Conservation (phyloP, 2,797 vertebrate genomes). For the Potorous gilbertii region DNA sequence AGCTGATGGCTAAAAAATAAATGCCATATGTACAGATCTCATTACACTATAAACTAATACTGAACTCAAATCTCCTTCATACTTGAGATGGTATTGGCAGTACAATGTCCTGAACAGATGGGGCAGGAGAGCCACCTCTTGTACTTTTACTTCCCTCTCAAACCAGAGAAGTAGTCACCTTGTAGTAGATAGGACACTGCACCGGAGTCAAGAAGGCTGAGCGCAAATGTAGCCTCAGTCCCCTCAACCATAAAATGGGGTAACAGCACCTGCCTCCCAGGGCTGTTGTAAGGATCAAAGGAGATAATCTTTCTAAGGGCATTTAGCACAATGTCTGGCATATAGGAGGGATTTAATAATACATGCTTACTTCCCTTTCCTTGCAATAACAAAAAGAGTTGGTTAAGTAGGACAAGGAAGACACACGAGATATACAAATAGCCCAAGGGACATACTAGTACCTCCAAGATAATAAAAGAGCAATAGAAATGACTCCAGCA, state of each 20-base stretch:
- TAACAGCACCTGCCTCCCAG: background rate
- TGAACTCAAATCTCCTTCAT: constrained; percentile 28
- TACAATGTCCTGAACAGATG: background rate
- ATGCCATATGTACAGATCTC: background rate
- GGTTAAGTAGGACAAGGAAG: background rate
- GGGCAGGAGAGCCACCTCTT: background rate
- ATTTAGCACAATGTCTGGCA: background rate
- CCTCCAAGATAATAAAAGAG: background rate
- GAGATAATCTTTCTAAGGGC: background rate
- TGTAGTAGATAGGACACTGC: background rate
- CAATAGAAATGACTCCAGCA: background rate
- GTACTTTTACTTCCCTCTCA: background rate
- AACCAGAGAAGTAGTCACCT: background rate
- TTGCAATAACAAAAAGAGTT: background rate
- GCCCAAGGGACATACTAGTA: background rate
- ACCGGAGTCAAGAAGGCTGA: background rate
- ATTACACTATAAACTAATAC: background rate
- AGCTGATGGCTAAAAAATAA: background rate
- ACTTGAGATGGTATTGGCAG: constrained; percentile 2
- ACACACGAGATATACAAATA: background rate
- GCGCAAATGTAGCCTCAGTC: background rate
- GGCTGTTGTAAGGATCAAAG: background rate
- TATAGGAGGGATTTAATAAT: background rate
- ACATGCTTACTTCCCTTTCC: background rate
- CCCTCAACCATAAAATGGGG: background rate